Evolutionary conservation across 2,888 invertebrate genomes (phyloP), one percentile per base, ranked within the genome.

Genomic region (Boloria euphrosyne): DNA sequence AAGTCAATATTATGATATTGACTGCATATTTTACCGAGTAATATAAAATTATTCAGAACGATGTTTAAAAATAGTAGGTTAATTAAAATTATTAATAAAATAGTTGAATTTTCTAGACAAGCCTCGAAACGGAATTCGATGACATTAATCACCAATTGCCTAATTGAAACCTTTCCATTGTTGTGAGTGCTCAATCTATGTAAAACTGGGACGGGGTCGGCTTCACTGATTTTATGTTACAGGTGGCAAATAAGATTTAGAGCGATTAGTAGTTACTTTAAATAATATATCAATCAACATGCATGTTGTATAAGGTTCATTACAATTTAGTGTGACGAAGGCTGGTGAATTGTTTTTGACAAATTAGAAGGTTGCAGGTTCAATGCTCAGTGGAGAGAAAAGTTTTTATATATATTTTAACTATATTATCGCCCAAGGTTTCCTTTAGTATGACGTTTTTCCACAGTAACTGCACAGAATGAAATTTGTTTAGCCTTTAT

Each of bases 121-220:
- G 1, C 27, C 31, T 54, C 54, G 64, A 51, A 55, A 16, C 31
- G 49, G 61, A 68, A 62, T 59, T 51, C 57, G 64, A 68, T 58
- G 62, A 65, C 49, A 58, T 66, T 63, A 71, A 69, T 69, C 53
- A 49, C 51, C 55, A 60, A 58, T 68, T 68, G 68, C 65, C 62
- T 61, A 71, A 67, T 66, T 22, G 31, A 71, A 68, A 74, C 74
- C 74, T 74, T 69, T 74, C 57, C 57, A 57, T 70, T 70, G 65
- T 68, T 59, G 18, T 46, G 44, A 22, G 22, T 22, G 10, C 10
- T 38, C 31, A 38, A 38, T 38, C 31, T 2, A 38, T 38, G 31
- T 38, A 43, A 46, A 68, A 60, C 55, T 68, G 18, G 74, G 44
- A 55, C 73, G 73, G 47, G 71, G 73, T 60, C 70, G 67, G 50